phyloP scores from a whole-genome alignment of 1,140 invertebrate genomes.

The Heliconius himera region DNA sequence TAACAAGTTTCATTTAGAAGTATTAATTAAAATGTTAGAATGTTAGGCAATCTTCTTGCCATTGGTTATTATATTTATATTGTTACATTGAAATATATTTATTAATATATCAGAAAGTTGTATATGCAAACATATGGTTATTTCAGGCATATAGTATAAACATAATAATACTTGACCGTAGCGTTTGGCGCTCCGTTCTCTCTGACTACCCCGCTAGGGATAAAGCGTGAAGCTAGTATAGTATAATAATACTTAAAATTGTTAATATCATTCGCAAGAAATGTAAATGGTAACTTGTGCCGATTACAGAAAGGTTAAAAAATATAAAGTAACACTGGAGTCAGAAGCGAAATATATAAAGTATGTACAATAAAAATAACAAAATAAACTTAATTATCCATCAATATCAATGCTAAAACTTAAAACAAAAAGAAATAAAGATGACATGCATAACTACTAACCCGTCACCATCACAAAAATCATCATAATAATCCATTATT shows the following conservation, averaged over 20 bases:
- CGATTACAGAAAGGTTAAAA: not conserved
- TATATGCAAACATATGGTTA: not conserved
- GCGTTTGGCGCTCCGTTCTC: no score
- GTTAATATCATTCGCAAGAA: not conserved
- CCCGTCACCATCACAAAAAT: constrained; percentile 76
- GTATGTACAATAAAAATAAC: not conserved
- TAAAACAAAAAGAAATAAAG: constrained; percentile 36
- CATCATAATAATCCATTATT: constrained; percentile 72
- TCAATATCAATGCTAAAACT: not conserved
- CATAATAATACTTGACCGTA: no score
- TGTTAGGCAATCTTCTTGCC: not conserved
- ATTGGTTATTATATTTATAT: not conserved
- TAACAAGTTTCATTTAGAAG: not conserved
- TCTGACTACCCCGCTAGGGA: no score
- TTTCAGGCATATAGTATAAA: not conserved
- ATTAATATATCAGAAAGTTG: not conserved
- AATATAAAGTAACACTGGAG: not conserved
- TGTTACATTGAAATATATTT: not conserved
- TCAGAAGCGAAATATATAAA: not conserved
- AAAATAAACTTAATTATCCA: not conserved
- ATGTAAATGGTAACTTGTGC: not conserved
- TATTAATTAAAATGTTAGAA: not conserved
- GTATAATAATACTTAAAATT: not conserved
- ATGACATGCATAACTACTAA: constrained; percentile 62
- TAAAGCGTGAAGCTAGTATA: not conserved